Percentiles rank a stretch among this genome's conserved stretches.
Conservation (phyloP, 1,140 invertebrate species). For the Mya arenaria region DNA sequence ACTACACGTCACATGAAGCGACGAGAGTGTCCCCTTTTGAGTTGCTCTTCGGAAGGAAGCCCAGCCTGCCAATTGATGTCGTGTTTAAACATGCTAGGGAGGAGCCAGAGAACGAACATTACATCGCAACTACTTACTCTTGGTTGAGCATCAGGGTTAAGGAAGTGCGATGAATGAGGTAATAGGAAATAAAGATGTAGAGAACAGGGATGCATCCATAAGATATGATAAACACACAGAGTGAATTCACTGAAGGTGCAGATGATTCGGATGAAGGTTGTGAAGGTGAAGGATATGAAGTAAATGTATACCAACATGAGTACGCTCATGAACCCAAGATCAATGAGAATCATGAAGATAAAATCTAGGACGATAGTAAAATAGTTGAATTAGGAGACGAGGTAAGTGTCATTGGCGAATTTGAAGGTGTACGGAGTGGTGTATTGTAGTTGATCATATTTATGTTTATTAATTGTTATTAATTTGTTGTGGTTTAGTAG, state of each 20-base stretch:
- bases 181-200: background rate
- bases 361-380: background rate
- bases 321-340: background rate
- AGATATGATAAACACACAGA: background rate
- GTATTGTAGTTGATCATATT: no score
- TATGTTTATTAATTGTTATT: no score
- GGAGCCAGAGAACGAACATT: background rate
- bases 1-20: constrained; percentile 17
- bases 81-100: background rate
- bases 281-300: background rate
- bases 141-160: background rate
- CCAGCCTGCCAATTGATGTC: constrained; percentile 13
- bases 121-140: background rate
- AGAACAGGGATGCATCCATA: background rate
- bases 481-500: no score
- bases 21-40: constrained; percentile 38
- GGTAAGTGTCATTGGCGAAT: no score
- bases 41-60: constrained; percentile 45
- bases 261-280: background rate
- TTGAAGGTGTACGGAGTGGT: no score
- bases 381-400: background rate
- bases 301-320: background rate
- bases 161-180: background rate
- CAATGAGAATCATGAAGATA: background rate
- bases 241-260: background rate